Evolutionary conservation across 2,888 invertebrate genomes (phyloP), one percentile per base, ranked within the genome.

Genomic region (Tenthredo amoena): DNA sequence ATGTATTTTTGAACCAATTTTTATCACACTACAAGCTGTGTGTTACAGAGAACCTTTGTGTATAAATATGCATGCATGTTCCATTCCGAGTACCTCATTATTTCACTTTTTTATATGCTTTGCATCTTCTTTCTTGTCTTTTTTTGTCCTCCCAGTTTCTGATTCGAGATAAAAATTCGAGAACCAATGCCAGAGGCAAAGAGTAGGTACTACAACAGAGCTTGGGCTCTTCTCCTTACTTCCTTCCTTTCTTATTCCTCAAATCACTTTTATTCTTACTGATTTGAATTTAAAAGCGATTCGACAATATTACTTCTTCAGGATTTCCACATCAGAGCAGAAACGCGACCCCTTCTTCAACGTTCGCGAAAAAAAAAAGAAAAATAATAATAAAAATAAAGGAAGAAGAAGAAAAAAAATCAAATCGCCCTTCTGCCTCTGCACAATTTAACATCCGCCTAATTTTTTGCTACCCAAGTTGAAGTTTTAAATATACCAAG

Each of bases 281-380:
- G 71, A 71, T 31, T 71, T 71, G 71, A 37, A 71, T 71, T n/a
- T 37, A 31, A 71, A 71, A 71, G 71, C 71, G 34, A 71, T 37
- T 71, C 12, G 71, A 71, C 34, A 37, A 71, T 71, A 71, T 71
- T 18, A 71, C 37, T 37, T 71, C 26, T 7, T 7, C 34, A 6
- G 71, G 71, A 71, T 71, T 71, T 62, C 26, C 71, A 71, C 31
- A 7, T 71, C 37, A 7, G 34, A 34, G 62, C 26, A 62, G 26
- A 62, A 9, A 7, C 10, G 26, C 62, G 4, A 1, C 26, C 9
- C n/a, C 55, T 55, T 55, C 55, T 55, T 55, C 55, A 50, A 18
- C 50, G 6, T n/a, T n/a, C n/a, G n/a, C 1, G 18, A 18, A 50
- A 43, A 10, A 43, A 43, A 43, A 12, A 43, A 12, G 1, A 47